phyloP scores from a whole-genome alignment of 2,888 invertebrate species.

The Xestia ashworthii region DNA sequence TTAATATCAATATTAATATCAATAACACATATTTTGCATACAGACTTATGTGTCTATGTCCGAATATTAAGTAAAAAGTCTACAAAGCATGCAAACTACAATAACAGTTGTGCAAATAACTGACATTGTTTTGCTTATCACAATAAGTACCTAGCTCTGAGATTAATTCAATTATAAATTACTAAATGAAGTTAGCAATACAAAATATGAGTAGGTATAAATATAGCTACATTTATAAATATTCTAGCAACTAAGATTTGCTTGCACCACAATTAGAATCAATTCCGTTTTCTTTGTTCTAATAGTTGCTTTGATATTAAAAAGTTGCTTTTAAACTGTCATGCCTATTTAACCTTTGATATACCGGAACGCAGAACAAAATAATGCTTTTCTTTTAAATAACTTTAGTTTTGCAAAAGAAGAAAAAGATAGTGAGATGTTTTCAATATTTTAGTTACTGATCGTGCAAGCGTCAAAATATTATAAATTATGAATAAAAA shows the following conservation, averaged over 20 bases:
- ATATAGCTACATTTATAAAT: neutral
- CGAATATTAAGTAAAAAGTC: neutral
- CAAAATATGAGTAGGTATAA: neutral
- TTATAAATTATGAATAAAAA: neutral
- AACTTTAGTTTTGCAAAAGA: no score
- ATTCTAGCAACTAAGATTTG: slow-evolving; percentile 15
- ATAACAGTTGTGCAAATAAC: slow-evolving; percentile 44
- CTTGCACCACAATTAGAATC: neutral
- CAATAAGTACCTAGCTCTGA: slow-evolving; percentile 67
- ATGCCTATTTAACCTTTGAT: no score
- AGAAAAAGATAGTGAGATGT: no score
- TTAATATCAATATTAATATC: no score
- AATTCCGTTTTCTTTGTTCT: neutral
- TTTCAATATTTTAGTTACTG: no score
- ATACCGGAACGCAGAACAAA: no score
- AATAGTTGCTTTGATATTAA: neutral
- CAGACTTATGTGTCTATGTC: no score
- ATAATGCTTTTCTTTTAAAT: no score
- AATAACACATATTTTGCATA: no score
- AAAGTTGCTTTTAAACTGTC: neutral
- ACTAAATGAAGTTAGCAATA: slow-evolving; percentile 7
- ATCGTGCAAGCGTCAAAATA: neutral
- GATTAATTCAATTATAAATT: slow-evolving; percentile 50
- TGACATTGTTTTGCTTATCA: slow-evolving; percentile 82
- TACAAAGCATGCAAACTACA: slow-evolving; percentile 27